Conservation (phyloP, 1,140 invertebrate species). For the Danaus melanippus region DNA sequence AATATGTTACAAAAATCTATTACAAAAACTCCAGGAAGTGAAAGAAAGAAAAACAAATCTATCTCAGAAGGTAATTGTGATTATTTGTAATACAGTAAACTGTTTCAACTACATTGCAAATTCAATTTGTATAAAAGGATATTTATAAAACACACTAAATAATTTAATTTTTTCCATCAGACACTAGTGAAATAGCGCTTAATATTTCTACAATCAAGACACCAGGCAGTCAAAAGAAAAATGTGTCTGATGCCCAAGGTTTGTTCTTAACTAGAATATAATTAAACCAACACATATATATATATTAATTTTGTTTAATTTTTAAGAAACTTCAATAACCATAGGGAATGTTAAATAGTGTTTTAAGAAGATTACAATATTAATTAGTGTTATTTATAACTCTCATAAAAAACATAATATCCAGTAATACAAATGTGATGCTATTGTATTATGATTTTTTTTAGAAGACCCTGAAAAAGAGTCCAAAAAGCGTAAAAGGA, state of each 20-base stretch:
- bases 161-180: conserved; percentile 2
- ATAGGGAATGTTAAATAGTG: too few relatives aligned
- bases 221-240: conserved; percentile 12
- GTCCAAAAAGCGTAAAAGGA: conserved; percentile 21
- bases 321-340: too few relatives aligned
- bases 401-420: too few relatives aligned
- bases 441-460: neutral
- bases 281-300: neutral
- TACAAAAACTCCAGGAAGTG: conserved; percentile 19
- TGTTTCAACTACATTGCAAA: too few relatives aligned
- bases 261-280: neutral
- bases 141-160: conserved; percentile 4
- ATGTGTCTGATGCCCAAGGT: neutral
- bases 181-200: conserved; percentile 1
- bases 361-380: too few relatives aligned
- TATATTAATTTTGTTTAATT: too few relatives aligned
- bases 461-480: conserved; percentile 6
- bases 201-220: conserved; percentile 10
- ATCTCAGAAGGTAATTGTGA: too few relatives aligned
- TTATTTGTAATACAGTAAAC: too few relatives aligned
- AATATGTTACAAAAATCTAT: conserved; percentile 7
- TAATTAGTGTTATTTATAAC: too few relatives aligned
- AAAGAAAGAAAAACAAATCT: conserved; percentile 13
- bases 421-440: too few relatives aligned
- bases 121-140: neutral